phyloP scores from a whole-genome alignment of 2,888 invertebrate genomes.

The Diadromus collaris region DNA sequence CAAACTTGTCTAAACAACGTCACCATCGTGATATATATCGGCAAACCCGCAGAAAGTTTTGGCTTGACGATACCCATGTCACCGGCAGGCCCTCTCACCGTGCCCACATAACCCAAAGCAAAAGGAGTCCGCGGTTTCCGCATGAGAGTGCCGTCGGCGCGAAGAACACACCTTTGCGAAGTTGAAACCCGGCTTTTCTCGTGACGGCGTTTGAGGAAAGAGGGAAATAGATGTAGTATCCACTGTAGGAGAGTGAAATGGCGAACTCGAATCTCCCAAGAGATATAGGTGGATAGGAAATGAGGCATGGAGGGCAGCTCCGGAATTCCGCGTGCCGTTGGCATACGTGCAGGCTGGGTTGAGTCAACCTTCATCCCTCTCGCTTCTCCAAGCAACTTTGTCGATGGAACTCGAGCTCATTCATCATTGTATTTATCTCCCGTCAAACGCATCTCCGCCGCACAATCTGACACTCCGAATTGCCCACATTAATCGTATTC shows the following conservation, averaged over 20 bases:
- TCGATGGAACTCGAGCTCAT: slow-evolving; percentile 60
- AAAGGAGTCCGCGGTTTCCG: background rate
- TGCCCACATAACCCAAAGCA: background rate
- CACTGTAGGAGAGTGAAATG: slow-evolving; percentile 27
- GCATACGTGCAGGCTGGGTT: slow-evolving; percentile 50
- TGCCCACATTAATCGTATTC: slow-evolving; percentile 4
- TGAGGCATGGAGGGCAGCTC: background rate
- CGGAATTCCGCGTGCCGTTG: slow-evolving; percentile 5
- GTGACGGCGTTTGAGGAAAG: background rate
- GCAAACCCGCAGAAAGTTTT: background rate
- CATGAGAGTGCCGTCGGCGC: background rate
- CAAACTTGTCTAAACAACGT: background rate
- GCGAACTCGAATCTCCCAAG: slow-evolving; percentile 28
- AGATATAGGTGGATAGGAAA: slow-evolving; percentile 15
- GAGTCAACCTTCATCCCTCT: slow-evolving; percentile 57
- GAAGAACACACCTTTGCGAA: slow-evolving; percentile 6
- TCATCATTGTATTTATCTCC: slow-evolving; percentile 66
- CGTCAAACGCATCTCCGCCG: slow-evolving; percentile 57
- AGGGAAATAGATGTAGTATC: slow-evolving; percentile 9
- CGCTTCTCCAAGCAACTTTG: slow-evolving; percentile 47
- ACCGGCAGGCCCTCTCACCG: background rate
- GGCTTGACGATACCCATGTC: background rate
- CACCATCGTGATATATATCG: background rate
- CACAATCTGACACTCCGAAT: background rate
- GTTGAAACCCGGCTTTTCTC: background rate